phyloP scores from a whole-genome alignment of 2,113 vertebrate species.

The Euleptes europaea region DNA sequence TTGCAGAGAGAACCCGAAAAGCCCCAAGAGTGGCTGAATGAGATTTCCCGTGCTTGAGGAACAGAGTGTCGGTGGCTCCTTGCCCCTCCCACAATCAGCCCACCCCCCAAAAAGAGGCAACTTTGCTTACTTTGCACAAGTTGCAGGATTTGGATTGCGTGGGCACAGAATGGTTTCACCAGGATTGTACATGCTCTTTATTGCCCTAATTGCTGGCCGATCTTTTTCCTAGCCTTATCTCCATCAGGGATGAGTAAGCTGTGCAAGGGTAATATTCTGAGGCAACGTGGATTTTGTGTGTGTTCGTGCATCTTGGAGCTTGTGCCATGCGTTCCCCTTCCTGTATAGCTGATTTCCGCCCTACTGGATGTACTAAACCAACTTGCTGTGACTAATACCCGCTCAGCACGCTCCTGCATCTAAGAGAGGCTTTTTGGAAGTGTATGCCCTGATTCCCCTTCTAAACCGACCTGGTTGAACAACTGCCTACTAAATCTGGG shows the following conservation, averaged over 20 bases:
- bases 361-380: not conserved
- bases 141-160: too few relatives aligned
- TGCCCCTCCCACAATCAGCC: too few relatives aligned
- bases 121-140: too few relatives aligned
- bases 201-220: too few relatives aligned
- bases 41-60: too few relatives aligned
- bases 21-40: too few relatives aligned
- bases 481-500: not conserved
- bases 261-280: too few relatives aligned
- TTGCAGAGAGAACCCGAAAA: too few relatives aligned
- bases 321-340: not conserved
- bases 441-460: not conserved
- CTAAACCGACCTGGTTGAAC: not conserved
- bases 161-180: too few relatives aligned
- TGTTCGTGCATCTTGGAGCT: not conserved
- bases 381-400: not conserved
- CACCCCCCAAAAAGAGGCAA: too few relatives aligned
- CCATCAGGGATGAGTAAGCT: not conserved
- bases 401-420: not conserved
- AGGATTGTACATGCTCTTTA: too few relatives aligned
- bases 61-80: too few relatives aligned
- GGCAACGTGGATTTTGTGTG: not conserved
- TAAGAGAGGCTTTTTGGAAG: not conserved
- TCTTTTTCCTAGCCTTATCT: not conserved
- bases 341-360: not conserved